Evolutionary conservation across 2,113 vertebrate species (phyloP).

Genomic region (Meles meles): DNA sequence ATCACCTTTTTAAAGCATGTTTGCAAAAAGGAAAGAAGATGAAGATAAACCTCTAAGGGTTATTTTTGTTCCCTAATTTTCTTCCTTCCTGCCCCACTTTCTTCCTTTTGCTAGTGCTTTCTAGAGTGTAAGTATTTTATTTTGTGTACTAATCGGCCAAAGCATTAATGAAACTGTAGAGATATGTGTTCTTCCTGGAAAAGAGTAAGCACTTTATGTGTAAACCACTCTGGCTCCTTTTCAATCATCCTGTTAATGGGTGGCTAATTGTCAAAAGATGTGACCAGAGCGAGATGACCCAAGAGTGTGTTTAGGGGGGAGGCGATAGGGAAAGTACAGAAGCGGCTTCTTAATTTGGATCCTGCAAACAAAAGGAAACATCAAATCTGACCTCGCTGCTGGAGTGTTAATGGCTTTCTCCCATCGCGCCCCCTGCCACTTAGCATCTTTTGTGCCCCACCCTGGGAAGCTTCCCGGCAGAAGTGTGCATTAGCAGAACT

Average conservation of each 20-base stretch:
- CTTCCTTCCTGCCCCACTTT: neutral
- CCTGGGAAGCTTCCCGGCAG: slow-evolving; percentile 84
- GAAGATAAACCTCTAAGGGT: slow-evolving; percentile 54
- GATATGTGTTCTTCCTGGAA: slow-evolving; percentile 82
- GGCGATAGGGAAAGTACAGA: slow-evolving; percentile 78
- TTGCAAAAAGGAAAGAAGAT: slow-evolving; percentile 55
- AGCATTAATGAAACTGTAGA: slow-evolving; percentile 81
- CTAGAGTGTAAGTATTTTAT: slow-evolving; percentile 62
- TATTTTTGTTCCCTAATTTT: slow-evolving; percentile 51
- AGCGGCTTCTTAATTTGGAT: slow-evolving; percentile 85
- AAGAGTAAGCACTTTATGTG: slow-evolving; percentile 78
- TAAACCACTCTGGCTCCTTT: slow-evolving; percentile 80
- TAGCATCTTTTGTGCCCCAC: slow-evolving; percentile 82
- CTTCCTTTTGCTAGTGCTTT: slow-evolving; percentile 59
- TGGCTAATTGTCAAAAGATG: slow-evolving; percentile 85
- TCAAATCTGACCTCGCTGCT: slow-evolving; percentile 86
- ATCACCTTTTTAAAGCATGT: slow-evolving; percentile 45
- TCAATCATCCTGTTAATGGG: slow-evolving; percentile 86
- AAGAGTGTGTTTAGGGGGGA: slow-evolving; percentile 83
- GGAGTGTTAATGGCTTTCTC: slow-evolving; percentile 88
- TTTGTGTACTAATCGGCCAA: slow-evolving; percentile 73
- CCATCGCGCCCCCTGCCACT: slow-evolving; percentile 82
- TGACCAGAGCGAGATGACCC: slow-evolving; percentile 83
- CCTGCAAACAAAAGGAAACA: slow-evolving; percentile 87
- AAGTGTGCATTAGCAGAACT: slow-evolving; percentile 84